phyloP scores from a whole-genome alignment of 2,888 invertebrate genomes.

The Sicus ferrugineus region DNA sequence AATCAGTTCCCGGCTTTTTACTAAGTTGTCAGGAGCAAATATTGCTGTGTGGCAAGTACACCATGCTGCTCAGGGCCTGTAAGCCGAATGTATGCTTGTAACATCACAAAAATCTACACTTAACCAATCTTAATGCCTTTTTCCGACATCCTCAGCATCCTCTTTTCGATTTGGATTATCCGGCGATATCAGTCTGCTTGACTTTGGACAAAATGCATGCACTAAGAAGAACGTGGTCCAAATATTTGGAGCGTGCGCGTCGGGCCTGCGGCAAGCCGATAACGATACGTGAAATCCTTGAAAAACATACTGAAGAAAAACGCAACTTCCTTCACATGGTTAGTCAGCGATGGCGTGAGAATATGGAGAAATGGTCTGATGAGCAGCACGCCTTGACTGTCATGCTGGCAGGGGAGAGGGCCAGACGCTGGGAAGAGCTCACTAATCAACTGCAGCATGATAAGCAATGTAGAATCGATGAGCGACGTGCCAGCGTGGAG shows the following conservation, averaged over 20 bases:
- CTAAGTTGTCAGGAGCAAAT: conserved; percentile 71
- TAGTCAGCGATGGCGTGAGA: conserved; percentile 58
- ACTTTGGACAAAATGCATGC: conserved; percentile 54
- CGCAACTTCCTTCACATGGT: conserved; percentile 68
- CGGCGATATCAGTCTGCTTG: conserved; percentile 57
- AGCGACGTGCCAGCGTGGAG: conserved; percentile 52
- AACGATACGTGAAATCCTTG: conserved; percentile 66
- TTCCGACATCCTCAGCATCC: conserved; percentile 52
- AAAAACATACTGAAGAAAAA: conserved; percentile 65
- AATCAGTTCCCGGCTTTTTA: conserved; percentile 73
- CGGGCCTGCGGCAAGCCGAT: conserved; percentile 66
- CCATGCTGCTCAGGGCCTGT: conserved; percentile 75
- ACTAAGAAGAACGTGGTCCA: conserved; percentile 45
- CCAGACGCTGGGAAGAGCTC: conserved; percentile 51
- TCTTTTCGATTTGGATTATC: conserved; percentile 55
- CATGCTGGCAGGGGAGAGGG: conserved; percentile 48
- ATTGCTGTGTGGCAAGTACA: conserved; percentile 78
- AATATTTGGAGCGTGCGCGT: conserved; percentile 48
- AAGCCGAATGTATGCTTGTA: conserved; percentile 70
- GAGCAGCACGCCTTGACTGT: conserved; percentile 47
- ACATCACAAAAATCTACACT: background rate
- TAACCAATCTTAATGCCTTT: background rate
- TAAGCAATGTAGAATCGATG: conserved; percentile 54
- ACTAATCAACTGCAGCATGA: conserved; percentile 51
- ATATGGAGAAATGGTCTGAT: conserved; percentile 56